These are phyloP conservation scores for Chymomyza amoena DNA, from an alignment of 2,888 invertebrate species.

Conservation along the genomic window DNA sequence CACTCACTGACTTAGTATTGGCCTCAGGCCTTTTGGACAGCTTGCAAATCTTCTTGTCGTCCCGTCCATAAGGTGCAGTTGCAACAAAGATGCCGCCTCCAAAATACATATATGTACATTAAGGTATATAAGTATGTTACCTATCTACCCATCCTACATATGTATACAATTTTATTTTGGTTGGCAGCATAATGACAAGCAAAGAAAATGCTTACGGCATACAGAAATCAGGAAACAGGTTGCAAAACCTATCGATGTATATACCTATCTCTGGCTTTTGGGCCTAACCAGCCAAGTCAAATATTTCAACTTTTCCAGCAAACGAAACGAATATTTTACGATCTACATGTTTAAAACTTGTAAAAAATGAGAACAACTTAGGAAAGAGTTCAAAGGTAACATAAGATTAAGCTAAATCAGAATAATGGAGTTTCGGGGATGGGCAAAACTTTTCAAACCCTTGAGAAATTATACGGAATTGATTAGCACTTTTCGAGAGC, in stretches of 20 bases:
- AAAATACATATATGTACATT: background rate
- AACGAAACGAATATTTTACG: no score
- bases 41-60: constrained; percentile 64
- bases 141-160: constrained; percentile 9
- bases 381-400: no score
- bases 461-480: no score
- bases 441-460: no score
- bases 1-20: background rate
- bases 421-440: no score
- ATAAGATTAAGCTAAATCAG: no score
- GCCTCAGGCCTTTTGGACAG: constrained; percentile 23
- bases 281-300: no score
- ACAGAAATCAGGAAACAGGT: constrained; percentile 60
- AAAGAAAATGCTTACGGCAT: constrained; percentile 28
- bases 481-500: no score
- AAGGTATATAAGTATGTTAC: background rate
- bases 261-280: no score
- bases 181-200: background rate
- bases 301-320: no score
- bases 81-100: constrained; percentile 13
- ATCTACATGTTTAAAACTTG: no score
- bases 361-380: no score
- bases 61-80: constrained; percentile 45
- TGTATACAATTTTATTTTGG: constrained; percentile 59
- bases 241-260: constrained; percentile 32